Evolutionary conservation across 2,113 vertebrate species (phyloP).

Genomic region (Falcunculus frontatus): DNA sequence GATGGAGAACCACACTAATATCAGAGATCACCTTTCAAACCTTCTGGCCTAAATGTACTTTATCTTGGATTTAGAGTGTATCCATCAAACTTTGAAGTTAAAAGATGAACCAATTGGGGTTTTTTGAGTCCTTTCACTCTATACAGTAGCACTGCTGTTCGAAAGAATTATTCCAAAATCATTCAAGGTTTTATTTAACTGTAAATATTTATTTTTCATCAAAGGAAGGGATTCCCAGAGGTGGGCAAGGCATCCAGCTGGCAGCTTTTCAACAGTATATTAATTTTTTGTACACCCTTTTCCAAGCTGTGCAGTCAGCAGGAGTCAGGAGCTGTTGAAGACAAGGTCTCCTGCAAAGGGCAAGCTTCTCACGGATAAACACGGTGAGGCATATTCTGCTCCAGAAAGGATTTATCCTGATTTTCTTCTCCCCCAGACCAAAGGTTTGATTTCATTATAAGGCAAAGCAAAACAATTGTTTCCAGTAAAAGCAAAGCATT

Average conservation of each 20-base stretch:
- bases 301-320: constrained; percentile 1
- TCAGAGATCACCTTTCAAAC: constrained; percentile 26
- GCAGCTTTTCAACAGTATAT: neutral
- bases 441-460: neutral
- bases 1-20: neutral
- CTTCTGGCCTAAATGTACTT: constrained; percentile 23
- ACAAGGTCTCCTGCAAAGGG: neutral
- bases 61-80: constrained; percentile 17
- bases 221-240: constrained; percentile 22
- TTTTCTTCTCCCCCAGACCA: neutral
- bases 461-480: neutral
- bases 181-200: constrained; percentile 21
- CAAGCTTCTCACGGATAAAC: neutral
- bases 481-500: neutral
- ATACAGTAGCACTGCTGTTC: constrained; percentile 39
- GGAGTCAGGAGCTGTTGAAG: constrained; percentile 1
- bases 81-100: neutral
- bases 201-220: constrained; percentile 54
- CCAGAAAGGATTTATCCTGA: neutral
- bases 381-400: neutral
- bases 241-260: constrained; percentile 23
- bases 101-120: neutral
- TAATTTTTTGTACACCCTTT: neutral
- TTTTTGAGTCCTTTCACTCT: neutral
- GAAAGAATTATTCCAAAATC: neutral